Evolutionary conservation across 2,113 vertebrate species (phyloP).

Genomic region (Pygoscelis antarcticus): DNA sequence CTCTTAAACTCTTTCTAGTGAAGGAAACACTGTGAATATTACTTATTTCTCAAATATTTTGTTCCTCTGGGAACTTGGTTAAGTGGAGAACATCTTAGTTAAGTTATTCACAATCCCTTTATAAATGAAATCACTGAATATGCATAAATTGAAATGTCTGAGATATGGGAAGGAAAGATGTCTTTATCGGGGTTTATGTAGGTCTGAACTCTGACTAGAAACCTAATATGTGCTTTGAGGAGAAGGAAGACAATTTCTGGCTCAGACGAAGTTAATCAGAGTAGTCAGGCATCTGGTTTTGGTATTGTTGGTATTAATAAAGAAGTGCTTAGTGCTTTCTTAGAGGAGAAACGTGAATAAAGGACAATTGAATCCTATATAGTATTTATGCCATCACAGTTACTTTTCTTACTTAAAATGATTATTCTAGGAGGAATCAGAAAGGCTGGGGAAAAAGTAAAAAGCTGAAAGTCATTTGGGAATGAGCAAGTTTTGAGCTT

Average conservation of each 20-base stretch:
- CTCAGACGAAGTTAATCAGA: background rate
- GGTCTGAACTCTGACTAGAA: constrained; percentile 15
- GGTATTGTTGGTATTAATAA: background rate
- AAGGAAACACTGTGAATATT: constrained; percentile 22
- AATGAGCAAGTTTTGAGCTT: background rate
- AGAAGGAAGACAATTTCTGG: background rate
- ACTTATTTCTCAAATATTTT: constrained; percentile 52
- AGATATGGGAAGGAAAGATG: background rate
- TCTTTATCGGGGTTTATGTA: background rate
- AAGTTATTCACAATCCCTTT: constrained; percentile 32
- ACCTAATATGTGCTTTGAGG: background rate
- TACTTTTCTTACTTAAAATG: background rate
- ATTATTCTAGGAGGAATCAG: background rate
- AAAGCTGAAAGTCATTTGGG: background rate
- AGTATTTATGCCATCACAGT: background rate
- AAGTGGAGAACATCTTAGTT: constrained; percentile 21
- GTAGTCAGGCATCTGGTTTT: background rate
- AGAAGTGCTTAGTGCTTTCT: background rate
- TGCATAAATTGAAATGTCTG: constrained; percentile 24
- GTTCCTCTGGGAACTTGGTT: constrained; percentile 26
- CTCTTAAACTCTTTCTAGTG: constrained; percentile 20
- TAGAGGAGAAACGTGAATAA: background rate
- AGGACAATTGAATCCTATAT: background rate
- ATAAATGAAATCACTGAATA: constrained; percentile 40
- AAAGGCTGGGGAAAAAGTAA: background rate